Base-by-base conservation (phyloP, 2,888 invertebrate species). In the Amiota communis region DNA sequence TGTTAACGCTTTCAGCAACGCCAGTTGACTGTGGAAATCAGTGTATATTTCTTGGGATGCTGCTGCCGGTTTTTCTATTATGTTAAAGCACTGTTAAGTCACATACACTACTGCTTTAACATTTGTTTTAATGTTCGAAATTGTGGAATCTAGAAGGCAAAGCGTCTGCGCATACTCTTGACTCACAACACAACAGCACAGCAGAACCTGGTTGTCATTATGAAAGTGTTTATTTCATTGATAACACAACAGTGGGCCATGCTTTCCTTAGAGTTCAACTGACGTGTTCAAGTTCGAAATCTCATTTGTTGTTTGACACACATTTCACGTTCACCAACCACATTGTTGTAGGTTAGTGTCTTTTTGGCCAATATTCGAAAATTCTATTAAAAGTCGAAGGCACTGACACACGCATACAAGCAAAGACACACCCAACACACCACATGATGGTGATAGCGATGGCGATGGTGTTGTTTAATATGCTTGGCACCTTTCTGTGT, bases 341-440 rank as follows among this genome's bases (percentile, higher is more conserved):
- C 78, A 78, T 83, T 85, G 84, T 79, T 80, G 83, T 85, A 85
- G 84, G 84, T 85, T 85, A 84, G 84, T 84, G 78, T 79, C 72
- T 72, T 75, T 72, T 72, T 72, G 36, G 74, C 53, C 76, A 61
- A 74, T 76, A 68, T 76, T 76, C 72, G 72, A 73, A 69, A 36
- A 71, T 74, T 72, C 70, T 64, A 74, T 72, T 71, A 76, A 74
- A 59, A 59, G 8, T 59, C 15, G 12, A 59, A 69, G 36, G 3
- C 56, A 51, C 53, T 36, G 12, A 63, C 65, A 65, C 53, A 53
- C n/a, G 48, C 48, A 59, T 23, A 53, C 13, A 15, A n/a, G 11
- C 20, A 56, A 49, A 12, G 49, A 48, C 71, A 63, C 71, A 71
- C 49, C 47, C 36, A 49, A 15, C 23, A 20, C 13, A 59, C 59